Conservation (phyloP, 2,888 invertebrate species). For the Elysia crispata region DNA sequence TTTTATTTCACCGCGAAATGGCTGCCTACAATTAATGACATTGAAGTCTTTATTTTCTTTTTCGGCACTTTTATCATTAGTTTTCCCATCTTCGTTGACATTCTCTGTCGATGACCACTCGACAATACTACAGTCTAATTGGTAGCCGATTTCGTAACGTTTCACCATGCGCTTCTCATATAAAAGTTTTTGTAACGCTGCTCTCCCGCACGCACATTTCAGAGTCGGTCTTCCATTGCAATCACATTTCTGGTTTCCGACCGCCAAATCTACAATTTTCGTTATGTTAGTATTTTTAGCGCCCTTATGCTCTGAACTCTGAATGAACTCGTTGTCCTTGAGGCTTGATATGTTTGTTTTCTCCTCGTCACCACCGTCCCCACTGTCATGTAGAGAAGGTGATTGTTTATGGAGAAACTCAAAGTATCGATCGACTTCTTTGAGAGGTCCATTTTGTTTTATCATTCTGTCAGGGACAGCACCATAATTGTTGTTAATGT, state of each 20-base stretch:
- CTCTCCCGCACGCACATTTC: conserved; percentile 40
- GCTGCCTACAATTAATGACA: background rate
- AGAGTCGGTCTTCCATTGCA: conserved; percentile 42
- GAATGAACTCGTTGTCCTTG: no score
- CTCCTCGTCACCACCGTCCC: no score
- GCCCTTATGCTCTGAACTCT: no score
- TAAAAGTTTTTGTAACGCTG: conserved; percentile 36
- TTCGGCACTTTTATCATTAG: background rate
- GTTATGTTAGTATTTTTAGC: no score
- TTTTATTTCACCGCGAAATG: background rate
- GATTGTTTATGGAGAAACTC: no score
- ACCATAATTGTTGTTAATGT: conserved; percentile 41
- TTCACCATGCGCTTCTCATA: conserved; percentile 24
- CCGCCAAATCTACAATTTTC: no score
- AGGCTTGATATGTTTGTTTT: no score
- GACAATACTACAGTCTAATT: no score
- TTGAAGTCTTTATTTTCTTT: background rate
- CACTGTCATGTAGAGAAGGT: no score
- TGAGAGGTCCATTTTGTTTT: conserved; percentile 24
- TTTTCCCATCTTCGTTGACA: background rate
- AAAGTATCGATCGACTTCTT: conserved; percentile 19
- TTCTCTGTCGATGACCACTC: background rate
- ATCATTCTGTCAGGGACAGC: conserved; percentile 41
- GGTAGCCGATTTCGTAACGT: background rate
- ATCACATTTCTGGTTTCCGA: background rate